phyloP scores from a whole-genome alignment of 2,113 vertebrate species.

The Pterocles orientalis region DNA sequence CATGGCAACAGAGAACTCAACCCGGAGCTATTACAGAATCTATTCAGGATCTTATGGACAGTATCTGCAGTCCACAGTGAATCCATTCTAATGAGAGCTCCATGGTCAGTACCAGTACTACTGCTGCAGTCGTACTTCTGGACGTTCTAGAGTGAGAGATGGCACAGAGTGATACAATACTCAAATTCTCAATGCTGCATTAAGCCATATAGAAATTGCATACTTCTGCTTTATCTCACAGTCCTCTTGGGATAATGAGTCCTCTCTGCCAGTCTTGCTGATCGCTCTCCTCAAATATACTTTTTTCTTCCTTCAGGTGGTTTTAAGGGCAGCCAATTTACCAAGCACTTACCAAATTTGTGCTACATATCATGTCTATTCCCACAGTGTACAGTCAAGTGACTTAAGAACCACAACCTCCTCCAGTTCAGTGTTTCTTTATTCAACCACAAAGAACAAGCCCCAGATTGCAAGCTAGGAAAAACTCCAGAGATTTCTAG shows the following conservation, averaged over 20 bases:
- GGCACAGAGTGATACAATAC: neutral
- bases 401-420: neutral
- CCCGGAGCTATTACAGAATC: fast-evolving
- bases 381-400: neutral
- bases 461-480: neutral
- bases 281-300: neutral
- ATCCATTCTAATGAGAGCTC: neutral
- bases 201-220: neutral
- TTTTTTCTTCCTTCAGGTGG: neutral
- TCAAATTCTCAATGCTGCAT: neutral
- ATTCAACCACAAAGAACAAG: neutral
- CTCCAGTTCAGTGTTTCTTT: neutral
- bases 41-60: neutral
- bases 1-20: neutral
- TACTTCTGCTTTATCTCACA: neutral
- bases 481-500: neutral
- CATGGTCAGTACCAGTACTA: neutral
- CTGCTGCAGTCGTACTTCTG: fast-evolving
- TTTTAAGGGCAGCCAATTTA: neutral
- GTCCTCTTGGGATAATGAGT: neutral
- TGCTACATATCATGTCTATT: neutral
- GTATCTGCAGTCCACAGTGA: neutral
- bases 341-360: neutral
- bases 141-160: neutral
- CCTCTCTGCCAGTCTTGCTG: neutral